Conservation (phyloP, 1,140 invertebrate species). For the Acromyrmex echinatior region DNA sequence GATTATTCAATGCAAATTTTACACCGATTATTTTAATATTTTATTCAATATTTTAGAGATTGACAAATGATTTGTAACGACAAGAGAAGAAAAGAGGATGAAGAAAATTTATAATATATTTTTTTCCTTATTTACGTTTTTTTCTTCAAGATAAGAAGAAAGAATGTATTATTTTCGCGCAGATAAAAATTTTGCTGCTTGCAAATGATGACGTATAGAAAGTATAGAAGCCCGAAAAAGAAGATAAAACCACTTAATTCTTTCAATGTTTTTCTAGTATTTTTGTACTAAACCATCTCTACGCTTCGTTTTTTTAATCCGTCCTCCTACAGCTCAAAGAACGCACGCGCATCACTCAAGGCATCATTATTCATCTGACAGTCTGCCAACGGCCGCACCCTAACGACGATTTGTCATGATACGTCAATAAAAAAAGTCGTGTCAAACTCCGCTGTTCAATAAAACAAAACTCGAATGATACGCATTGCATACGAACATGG, state of each 20-base stretch:
- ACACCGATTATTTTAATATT: background rate
- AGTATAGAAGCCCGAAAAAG: background rate
- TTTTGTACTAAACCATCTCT: background rate
- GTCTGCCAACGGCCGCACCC: conserved; percentile 20
- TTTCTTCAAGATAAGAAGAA: background rate
- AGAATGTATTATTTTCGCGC: background rate
- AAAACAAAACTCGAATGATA: conserved; percentile 10
- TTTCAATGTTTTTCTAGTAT: background rate
- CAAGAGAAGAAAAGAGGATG: background rate
- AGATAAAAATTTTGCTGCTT: conserved; percentile 14
- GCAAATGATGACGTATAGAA: conserved; percentile 14
- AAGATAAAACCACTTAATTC: background rate
- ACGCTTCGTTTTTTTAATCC: background rate
- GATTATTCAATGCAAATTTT: background rate
- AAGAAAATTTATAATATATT: background rate
- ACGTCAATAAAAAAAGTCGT: conserved; percentile 29
- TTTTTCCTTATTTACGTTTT: background rate
- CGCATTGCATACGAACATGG: background rate
- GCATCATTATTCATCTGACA: conserved; percentile 45
- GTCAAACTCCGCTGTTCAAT: background rate
- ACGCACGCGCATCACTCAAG: conserved; percentile 10
- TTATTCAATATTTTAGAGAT: background rate
- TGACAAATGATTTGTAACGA: background rate
- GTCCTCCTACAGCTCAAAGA: background rate
- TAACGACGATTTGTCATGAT: conserved; percentile 47